phyloP scores from a whole-genome alignment of 2,797 vertebrate species.

The Oreonectes daqikongensis region DNA sequence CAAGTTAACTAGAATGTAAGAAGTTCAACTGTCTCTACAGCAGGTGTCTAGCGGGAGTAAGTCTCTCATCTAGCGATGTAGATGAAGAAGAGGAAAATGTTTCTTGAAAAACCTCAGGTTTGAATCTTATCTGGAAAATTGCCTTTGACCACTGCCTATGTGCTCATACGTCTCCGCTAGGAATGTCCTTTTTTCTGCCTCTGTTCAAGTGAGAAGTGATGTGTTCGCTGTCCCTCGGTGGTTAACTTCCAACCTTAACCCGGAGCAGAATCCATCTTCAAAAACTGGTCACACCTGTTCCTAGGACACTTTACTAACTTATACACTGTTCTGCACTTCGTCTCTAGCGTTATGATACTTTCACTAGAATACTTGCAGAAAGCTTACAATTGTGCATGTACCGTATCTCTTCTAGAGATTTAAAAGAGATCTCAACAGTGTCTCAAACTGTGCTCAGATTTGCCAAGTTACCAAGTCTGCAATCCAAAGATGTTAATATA shows the following conservation, averaged over 20 bases:
- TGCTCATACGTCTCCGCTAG: slow-evolving; percentile 21
- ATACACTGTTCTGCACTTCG: neutral
- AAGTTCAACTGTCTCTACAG: slow-evolving; percentile 31
- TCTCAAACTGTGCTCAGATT: neutral
- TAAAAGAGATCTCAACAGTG: neutral
- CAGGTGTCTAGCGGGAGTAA: slow-evolving; percentile 11
- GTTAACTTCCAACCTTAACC: neutral
- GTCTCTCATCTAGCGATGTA: slow-evolving; percentile 2
- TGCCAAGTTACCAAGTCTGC: neutral
- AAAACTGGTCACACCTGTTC: neutral
- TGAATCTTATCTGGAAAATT: slow-evolving; percentile 33
- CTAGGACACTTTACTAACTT: neutral
- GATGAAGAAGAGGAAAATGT: slow-evolving; percentile 9
- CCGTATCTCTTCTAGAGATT: neutral
- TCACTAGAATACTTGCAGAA: neutral
- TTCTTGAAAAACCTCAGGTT: slow-evolving; percentile 25
- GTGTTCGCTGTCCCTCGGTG: slow-evolving; percentile 19
- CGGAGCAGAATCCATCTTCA: slow-evolving; percentile 2
- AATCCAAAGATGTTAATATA: neutral
- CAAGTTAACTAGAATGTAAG: slow-evolving; percentile 9
- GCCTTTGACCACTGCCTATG: slow-evolving; percentile 30
- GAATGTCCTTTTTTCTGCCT: slow-evolving; percentile 26
- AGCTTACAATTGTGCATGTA: neutral
- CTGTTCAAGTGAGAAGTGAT: slow-evolving; percentile 13
- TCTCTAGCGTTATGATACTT: neutral